Conservation (phyloP, 2,113 vertebrate genomes). For the Sphyrna mokarran region DNA sequence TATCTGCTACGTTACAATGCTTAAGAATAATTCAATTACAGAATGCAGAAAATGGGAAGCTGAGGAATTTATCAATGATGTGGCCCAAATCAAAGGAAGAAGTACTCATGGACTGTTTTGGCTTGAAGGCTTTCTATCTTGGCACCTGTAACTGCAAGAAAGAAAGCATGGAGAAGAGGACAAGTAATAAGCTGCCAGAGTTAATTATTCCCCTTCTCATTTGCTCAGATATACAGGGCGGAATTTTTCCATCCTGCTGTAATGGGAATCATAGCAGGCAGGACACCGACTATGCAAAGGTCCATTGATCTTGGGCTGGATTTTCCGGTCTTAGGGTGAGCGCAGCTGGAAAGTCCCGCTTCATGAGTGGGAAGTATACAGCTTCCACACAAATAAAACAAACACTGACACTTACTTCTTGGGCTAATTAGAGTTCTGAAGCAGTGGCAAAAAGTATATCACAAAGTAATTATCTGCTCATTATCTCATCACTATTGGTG, state of each 20-base stretch:
- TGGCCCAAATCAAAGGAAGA: background rate
- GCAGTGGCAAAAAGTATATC: background rate
- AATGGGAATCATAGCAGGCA: too few relatives aligned
- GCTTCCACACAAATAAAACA: background rate
- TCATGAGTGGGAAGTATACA: background rate
- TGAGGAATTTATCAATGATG: constrained; percentile 7
- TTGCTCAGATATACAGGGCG: background rate
- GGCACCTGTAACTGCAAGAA: background rate
- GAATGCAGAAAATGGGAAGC: background rate
- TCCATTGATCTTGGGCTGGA: too few relatives aligned
- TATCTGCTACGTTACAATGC: background rate
- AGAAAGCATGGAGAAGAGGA: background rate
- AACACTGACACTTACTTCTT: background rate
- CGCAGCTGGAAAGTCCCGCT: too few relatives aligned
- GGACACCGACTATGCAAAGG: too few relatives aligned
- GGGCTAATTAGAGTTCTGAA: background rate
- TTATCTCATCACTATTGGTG: background rate
- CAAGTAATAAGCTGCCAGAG: background rate
- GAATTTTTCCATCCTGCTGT: too few relatives aligned
- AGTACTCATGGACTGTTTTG: background rate
- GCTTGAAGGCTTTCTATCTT: background rate
- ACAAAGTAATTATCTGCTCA: background rate
- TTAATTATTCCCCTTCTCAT: background rate
- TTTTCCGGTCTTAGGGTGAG: too few relatives aligned
- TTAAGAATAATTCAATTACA: background rate